Percentiles rank a stretch among this genome's conserved stretches.
Conservation (phyloP, 2,113 vertebrate genomes). For the Phalacrocorax pelagicus region DNA sequence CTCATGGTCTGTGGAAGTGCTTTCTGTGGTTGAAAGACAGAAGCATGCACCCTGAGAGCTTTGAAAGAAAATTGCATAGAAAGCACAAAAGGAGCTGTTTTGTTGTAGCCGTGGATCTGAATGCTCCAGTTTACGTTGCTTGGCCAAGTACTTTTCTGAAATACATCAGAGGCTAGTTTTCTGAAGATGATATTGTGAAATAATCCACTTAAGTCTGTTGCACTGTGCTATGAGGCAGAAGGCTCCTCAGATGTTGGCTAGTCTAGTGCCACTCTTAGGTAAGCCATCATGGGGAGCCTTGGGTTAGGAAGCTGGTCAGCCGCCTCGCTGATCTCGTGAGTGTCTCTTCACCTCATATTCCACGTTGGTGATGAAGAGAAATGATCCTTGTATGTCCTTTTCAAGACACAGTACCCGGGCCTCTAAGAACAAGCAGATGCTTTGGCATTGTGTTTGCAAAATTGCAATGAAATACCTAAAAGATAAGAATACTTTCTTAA, state of each 20-base stretch:
- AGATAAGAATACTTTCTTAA: background rate
- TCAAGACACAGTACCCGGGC: background rate
- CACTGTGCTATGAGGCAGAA: background rate
- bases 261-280: background rate
- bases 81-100: background rate
- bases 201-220: background rate
- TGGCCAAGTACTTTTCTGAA: background rate
- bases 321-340: too few relatives aligned
- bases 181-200: background rate
- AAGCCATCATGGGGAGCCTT: background rate
- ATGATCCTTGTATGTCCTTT: background rate
- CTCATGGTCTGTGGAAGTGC: background rate
- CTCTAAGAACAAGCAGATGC: background rate
- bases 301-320: fast-evolving
- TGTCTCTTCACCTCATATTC: fast-evolving
- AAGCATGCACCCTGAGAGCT: background rate
- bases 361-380: background rate
- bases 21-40: background rate
- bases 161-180: background rate
- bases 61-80: background rate
- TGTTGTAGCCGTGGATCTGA: background rate
- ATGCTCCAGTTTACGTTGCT: background rate
- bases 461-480: background rate
- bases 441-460: background rate
- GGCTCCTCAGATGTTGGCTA: fast-evolving